These are phyloP conservation scores for Sparus aurata DNA, from an alignment of 2,797 vertebrate genomes.

Conservation along the genomic window DNA sequence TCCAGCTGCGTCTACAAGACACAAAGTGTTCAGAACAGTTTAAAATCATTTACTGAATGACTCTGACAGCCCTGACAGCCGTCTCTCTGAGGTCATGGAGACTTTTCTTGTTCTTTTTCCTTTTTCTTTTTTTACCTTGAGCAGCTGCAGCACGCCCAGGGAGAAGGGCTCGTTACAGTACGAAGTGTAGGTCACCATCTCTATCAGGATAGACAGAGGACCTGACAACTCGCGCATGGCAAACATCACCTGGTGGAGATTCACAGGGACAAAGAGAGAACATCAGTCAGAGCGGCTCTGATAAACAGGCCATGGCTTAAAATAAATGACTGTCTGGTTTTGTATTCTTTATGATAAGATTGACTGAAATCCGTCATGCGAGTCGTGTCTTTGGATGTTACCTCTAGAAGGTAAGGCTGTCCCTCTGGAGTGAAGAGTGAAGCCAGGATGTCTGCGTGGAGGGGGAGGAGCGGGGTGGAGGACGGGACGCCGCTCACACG, in stretches of 20 bases:
- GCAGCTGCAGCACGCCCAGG: conserved; percentile 92
- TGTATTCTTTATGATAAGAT: no score
- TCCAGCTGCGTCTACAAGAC: conserved; percentile 92
- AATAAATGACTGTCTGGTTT: neutral
- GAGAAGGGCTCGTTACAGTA: conserved; percentile 97
- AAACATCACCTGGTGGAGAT: conserved; percentile 92
- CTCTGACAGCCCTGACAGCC: neutral
- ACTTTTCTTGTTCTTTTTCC: neutral
- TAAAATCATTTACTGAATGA: neutral
- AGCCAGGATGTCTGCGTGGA: conserved; percentile 93
- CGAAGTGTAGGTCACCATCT: conserved; percentile 96
- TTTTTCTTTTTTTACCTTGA: conserved; percentile 90
- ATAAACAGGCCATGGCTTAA: neutral
- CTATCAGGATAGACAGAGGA: conserved; percentile 91
- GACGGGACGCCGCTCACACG: conserved; percentile 79
- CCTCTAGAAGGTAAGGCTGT: conserved; percentile 96
- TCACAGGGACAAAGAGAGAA: neutral
- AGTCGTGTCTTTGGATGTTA: conserved; percentile 55
- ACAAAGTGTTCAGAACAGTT: conserved; percentile 13
- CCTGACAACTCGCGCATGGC: conserved; percentile 95
- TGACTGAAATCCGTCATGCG: neutral
- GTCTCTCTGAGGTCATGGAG: neutral
- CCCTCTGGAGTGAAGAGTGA: conserved; percentile 95
- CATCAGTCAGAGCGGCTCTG: neutral
- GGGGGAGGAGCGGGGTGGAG: conserved; percentile 86